Evolutionary conservation across 2,113 vertebrate species (phyloP).

Genomic region (Alces alces): DNA sequence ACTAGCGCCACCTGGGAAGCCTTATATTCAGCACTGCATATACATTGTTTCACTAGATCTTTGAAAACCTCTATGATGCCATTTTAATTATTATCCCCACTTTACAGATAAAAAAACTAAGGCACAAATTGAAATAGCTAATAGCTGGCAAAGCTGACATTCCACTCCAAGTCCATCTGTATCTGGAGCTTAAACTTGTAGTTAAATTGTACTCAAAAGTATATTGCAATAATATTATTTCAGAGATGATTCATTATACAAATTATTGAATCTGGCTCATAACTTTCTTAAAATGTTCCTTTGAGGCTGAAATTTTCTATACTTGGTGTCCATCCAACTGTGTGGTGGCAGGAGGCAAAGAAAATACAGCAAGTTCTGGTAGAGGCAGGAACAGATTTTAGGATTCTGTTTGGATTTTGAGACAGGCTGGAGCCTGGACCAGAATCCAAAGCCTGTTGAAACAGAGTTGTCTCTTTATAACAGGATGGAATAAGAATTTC

Average conservation of each 20-base stretch:
- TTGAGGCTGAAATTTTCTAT: conserved; percentile 70
- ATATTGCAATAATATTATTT: conserved; percentile 38
- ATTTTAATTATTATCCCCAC: background rate
- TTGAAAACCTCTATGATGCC: background rate
- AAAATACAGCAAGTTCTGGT: conserved; percentile 74
- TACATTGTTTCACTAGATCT: background rate
- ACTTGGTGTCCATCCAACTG: conserved; percentile 76
- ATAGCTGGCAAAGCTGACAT: background rate
- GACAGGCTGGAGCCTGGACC: conserved; percentile 72
- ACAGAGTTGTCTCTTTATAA: conserved; percentile 64
- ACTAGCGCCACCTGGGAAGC: background rate
- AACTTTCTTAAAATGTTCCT: conserved; percentile 73
- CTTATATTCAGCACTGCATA: background rate
- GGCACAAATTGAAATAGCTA: background rate
- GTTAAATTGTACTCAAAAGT: conserved; percentile 12
- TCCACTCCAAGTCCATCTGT: background rate
- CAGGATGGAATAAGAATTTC: conserved; percentile 59
- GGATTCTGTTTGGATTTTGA: conserved; percentile 74
- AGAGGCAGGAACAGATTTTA: conserved; percentile 73
- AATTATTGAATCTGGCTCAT: conserved; percentile 60
- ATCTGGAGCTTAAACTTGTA: background rate
- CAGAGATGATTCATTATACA: conserved; percentile 48
- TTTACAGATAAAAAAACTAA: conserved; percentile 48
- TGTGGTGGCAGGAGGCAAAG: conserved; percentile 74
- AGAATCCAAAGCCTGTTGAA: conserved; percentile 71